Base-by-base conservation (phyloP, 2,113 vertebrate species). In the Pangasianodon hypophthalmus region DNA sequence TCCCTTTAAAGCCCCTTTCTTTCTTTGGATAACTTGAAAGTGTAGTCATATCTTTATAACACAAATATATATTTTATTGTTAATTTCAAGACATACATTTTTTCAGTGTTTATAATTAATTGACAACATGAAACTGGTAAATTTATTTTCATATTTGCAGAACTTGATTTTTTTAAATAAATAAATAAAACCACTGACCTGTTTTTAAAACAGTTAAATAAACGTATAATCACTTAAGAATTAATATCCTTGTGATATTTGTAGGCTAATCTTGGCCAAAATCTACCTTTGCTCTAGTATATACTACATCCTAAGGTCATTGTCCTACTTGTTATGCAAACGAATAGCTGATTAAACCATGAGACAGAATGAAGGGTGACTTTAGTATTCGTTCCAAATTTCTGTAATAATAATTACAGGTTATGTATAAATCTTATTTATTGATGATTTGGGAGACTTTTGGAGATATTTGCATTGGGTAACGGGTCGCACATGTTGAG, bases 1-100 rank as follows among this genome's bases (percentile, higher is more conserved):
- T 62, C 67, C 58, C 87, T 88, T 89, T 75, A 56, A 85, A 79
- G 54, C 46, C 26, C 0, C 50, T 50, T 50, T 50, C 11, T 54
- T 54, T 54, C 54, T 58, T 41, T 73, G 69, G 6, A 73, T 16
- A 56, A 71, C 60, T 50, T 79, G 26, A 46, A 48, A 79, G 44
- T 79, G 41, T 79, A 18, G 48, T n/a, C 26, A 52, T 79, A 50
- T 80, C 44, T 80, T 80, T 80, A 14, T 2, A 80, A 19, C 26
- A 6, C 21, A 13, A 21, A 46, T 0, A 26, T 26, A 11, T 46
- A 26, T 48, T 48, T 77, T 48, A 32, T 77, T 16, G 24, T 29
- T 6, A 16, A 56, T 82, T 54, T 82, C 1, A 81, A 54, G 1
- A 54, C 19, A 1, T 54, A 54, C 2, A 26, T 26, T 13, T 75